Percentiles rank a stretch among this genome's conserved stretches.
Evolutionary conservation across 2,888 invertebrate genomes (phyloP).

Genomic region (Lordiphosa fenestrarum): DNA sequence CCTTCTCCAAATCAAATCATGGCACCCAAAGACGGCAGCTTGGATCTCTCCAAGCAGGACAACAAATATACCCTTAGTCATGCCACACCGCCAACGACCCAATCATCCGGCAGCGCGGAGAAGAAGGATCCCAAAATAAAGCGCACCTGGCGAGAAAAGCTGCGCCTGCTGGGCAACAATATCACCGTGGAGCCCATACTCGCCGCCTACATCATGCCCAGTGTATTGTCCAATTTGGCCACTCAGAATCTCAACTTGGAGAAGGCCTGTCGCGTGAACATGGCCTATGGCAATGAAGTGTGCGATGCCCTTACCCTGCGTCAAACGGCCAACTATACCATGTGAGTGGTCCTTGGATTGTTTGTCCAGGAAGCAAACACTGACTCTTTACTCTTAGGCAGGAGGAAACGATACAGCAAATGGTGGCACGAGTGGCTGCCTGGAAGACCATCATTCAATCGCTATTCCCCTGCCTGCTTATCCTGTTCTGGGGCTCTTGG

Average conservation of each 20-base stretch:
- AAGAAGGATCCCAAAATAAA: constrained; percentile 16
- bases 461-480: constrained; percentile 88
- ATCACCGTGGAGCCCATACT: constrained; percentile 86
- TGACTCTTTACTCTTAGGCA: constrained; percentile 77
- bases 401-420: constrained; percentile 86
- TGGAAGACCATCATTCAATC: constrained; percentile 94
- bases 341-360: constrained; percentile 80
- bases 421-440: constrained; percentile 90
- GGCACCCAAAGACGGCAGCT: constrained; percentile 58
- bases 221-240: constrained; percentile 86
- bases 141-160: constrained; percentile 80
- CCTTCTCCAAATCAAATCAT: constrained; percentile 17
- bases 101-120: constrained; percentile 9
- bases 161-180: constrained; percentile 81
- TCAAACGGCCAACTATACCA: constrained; percentile 83
- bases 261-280: constrained; percentile 92
- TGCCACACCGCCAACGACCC: constrained; percentile 15
- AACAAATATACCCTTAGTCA: constrained; percentile 51
- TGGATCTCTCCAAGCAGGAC: constrained; percentile 45
- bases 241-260: constrained; percentile 92
- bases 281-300: constrained; percentile 86
- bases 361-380: no score
- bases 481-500: constrained; percentile 91
- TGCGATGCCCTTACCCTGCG: constrained; percentile 89
- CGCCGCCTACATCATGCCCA: constrained; percentile 84